Conservation (phyloP, 2,113 vertebrate genomes). For the Butorides virescens region DNA sequence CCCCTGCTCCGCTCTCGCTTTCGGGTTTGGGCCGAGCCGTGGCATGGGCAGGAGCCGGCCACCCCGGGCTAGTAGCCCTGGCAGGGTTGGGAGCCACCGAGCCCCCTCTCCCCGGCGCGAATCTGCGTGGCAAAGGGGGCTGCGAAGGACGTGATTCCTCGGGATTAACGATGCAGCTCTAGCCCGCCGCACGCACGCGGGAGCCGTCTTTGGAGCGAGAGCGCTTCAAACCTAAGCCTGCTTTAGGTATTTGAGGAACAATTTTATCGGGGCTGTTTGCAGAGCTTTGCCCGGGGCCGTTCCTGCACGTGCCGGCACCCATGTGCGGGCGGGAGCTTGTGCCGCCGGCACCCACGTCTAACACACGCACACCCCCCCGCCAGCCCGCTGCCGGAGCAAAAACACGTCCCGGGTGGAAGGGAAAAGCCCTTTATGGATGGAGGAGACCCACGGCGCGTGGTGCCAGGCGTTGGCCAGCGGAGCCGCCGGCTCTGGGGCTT, state of each 20-base stretch:
- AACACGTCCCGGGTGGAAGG: rapidly evolving
- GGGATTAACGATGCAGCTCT: constrained; percentile 5
- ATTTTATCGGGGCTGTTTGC: background rate
- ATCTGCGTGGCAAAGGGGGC: background rate
- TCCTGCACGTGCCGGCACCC: background rate
- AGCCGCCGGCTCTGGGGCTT: background rate
- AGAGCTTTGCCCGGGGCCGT: background rate
- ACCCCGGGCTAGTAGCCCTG: background rate
- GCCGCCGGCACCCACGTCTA: background rate
- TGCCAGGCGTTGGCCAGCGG: background rate
- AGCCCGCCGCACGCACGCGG: background rate
- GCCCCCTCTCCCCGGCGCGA: background rate
- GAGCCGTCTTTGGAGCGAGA: constrained; percentile 1
- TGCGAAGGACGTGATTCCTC: background rate
- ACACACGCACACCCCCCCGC: background rate
- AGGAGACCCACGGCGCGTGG: rapidly evolving
- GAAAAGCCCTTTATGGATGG: rapidly evolving
- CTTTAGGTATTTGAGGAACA: constrained; percentile 38
- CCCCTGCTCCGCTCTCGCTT: background rate
- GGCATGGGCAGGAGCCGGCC: too few species aligned
- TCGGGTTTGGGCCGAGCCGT: background rate
- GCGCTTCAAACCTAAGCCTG: constrained; percentile 32
- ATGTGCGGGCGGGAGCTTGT: rapidly evolving
- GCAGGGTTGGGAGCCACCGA: rapidly evolving
- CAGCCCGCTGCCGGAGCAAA: background rate